Evolutionary conservation across 2,113 vertebrate species (phyloP).

Genomic region (Thymallus thymallus): DNA sequence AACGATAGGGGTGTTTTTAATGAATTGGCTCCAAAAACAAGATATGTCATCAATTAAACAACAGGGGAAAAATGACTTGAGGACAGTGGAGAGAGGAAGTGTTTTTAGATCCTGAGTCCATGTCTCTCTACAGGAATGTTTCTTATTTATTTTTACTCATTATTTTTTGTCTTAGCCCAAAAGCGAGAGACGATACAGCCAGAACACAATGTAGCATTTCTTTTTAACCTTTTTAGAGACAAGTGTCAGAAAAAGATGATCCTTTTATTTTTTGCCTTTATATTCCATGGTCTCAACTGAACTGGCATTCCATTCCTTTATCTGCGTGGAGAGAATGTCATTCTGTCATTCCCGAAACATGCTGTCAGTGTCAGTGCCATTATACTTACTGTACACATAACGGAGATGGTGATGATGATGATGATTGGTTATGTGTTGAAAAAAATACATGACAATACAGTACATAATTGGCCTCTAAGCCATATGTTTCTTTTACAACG

Average conservation of each 20-base stretch:
- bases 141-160: neutral
- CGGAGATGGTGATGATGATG: neutral
- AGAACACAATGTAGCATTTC: neutral
- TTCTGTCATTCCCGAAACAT: neutral
- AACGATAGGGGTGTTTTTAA: too few relatives aligned
- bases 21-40: too few relatives aligned
- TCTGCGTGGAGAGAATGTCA: neutral
- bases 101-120: too few relatives aligned
- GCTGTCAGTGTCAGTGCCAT: neutral
- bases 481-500: neutral
- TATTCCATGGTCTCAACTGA: neutral
- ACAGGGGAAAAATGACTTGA: too few relatives aligned
- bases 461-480: neutral
- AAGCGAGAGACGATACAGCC: neutral
- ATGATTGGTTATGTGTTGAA: neutral
- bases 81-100: too few relatives aligned
- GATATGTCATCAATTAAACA: too few relatives aligned
- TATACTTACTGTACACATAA: neutral
- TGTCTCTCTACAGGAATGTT: too few relatives aligned
- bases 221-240: neutral
- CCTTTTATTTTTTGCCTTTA: neutral
- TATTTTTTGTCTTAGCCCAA: neutral
- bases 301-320: neutral
- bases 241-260: too few relatives aligned
- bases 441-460: neutral